Evolutionary conservation across 1,140 invertebrate genomes (phyloP).

Genomic region (Drosophila jambulina): DNA sequence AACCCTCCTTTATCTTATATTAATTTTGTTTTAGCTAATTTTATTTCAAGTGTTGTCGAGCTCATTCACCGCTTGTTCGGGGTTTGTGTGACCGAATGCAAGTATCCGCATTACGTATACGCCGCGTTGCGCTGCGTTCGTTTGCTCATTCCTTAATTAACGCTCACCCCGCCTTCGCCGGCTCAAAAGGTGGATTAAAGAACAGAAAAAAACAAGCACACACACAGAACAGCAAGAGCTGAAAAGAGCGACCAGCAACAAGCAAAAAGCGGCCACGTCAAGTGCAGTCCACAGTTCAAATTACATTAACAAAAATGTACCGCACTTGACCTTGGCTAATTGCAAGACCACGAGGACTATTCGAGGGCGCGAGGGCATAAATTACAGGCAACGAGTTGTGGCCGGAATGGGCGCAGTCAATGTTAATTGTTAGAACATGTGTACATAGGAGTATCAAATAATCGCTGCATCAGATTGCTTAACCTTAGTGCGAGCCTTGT

Average conservation of each 20-base stretch:
- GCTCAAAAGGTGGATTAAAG: constrained; percentile 63
- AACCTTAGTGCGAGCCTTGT: constrained; percentile 27
- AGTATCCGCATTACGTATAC: constrained; percentile 76
- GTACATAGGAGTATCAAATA: constrained; percentile 31
- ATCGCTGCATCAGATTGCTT: constrained; percentile 36
- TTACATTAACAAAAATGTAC: constrained; percentile 69
- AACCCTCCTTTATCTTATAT: not conserved
- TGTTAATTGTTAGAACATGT: constrained; percentile 56
- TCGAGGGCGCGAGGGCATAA: constrained; percentile 37
- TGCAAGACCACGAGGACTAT: constrained; percentile 33
- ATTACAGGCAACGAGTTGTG: constrained; percentile 27
- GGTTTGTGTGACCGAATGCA: constrained; percentile 64
- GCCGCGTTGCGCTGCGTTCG: constrained; percentile 52
- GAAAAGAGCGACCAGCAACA: constrained; percentile 42
- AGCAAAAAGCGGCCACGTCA: constrained; percentile 50
- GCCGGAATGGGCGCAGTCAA: constrained; percentile 40
- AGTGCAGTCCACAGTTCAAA: constrained; percentile 60
- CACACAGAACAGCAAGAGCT: constrained; percentile 4
- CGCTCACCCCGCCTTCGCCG: constrained; percentile 32
- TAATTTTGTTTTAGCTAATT: not conserved
- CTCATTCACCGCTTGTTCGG: constrained; percentile 54
- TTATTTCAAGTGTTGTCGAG: constrained; percentile 18
- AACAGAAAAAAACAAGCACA: constrained; percentile 9
- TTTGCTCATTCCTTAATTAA: constrained; percentile 68
- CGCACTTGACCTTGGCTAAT: constrained; percentile 71